Evolutionary conservation across 2,797 vertebrate species (phyloP).

Genomic region (Emys orbicularis): DNA sequence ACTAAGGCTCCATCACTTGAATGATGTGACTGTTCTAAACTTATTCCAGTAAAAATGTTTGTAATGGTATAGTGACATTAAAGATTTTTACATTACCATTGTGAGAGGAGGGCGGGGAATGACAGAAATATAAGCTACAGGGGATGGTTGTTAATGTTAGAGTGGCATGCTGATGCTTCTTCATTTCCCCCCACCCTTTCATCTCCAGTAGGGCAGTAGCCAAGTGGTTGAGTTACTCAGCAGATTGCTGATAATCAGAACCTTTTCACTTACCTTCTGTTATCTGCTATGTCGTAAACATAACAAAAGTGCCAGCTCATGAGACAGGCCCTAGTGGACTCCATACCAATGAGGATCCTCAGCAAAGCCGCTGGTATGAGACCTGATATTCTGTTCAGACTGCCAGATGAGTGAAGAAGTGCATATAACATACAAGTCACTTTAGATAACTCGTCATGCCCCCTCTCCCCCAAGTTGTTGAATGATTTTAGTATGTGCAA

Average conservation of each 20-base stretch:
- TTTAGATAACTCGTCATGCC: neutral
- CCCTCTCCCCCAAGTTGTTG: neutral
- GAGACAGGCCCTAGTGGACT: neutral
- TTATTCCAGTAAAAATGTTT: neutral
- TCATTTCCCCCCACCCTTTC: neutral
- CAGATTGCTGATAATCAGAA: neutral
- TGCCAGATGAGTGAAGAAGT: neutral
- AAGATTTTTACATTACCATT: neutral
- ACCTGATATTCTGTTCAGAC: neutral
- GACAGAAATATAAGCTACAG: neutral
- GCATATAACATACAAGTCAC: neutral
- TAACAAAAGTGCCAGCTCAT: neutral
- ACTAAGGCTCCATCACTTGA: neutral
- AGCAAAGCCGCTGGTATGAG: neutral
- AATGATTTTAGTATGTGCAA: neutral
- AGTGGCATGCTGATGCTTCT: neutral
- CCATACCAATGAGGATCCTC: rapidly evolving
- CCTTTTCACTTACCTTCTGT: neutral
- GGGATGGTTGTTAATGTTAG: neutral
- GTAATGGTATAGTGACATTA: neutral
- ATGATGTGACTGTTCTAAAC: neutral
- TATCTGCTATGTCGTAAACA: neutral
- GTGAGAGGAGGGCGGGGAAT: neutral
- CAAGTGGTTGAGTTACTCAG: neutral
- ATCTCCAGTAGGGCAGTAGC: neutral